Base-by-base conservation (phyloP, 2,888 invertebrate genomes). In the Drosophila paramelanica region DNA sequence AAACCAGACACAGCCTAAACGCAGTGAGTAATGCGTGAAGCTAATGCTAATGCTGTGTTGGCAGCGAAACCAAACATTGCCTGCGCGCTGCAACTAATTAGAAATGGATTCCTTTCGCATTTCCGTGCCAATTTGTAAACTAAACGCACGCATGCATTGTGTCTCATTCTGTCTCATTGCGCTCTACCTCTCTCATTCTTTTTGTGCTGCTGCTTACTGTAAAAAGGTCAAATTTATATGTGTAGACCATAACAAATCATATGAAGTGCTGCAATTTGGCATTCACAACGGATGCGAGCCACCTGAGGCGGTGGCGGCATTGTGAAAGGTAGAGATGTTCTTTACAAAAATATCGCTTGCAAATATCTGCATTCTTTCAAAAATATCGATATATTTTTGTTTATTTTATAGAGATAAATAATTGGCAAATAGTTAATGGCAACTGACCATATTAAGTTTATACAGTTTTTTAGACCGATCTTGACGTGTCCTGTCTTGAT, bases 1-100 rank as follows among this genome's bases (percentile, higher is more conserved):
- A 73, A 88, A 88, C 87, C 76, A 88, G 89, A 81, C 82, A 43
- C 65, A 61, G 72, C 31, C 64, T 50, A 60, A 65, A 52, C 20
- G 58, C 14, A 64, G 66, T 65, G 73, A 70, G 73, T 68, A 73
- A 64, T 70, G 73, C 67, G 64, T 76, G 69, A 53, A 77, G 53
- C 51, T 43, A 67, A 75, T 61, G 53, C 68, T 68, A 67, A 73
- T 75, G 75, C 68, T 47, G 50, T 68, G 76, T 67, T 79, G 80
- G 77, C 75, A 67, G 36, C 55, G 55, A 50, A 49, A 8, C 6
- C 17, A 58, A 65, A 46, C 43, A 55, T 13, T 70, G 38, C 27
- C 23, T 69, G 55, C 46, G 50, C 50, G 53, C 61, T 69, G 58
- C 50, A 53, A 53, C 60, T 65, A 46, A 17, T 50, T 46, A 46